Conservation (phyloP, 2,888 invertebrate genomes). For the Rosalia funebris region DNA sequence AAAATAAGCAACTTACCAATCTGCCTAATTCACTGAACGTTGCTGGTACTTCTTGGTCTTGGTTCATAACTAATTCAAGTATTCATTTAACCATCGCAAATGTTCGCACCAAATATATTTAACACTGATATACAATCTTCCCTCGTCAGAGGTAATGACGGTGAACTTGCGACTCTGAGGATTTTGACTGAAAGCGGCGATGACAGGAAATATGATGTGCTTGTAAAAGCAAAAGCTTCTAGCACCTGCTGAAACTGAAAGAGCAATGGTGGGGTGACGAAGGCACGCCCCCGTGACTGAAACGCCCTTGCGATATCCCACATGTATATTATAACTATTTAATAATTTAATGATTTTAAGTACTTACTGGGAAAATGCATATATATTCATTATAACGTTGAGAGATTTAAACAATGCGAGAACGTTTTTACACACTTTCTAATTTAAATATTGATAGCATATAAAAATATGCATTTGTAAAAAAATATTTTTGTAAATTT, state of each 20-base stretch:
- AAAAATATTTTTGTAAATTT: too few relatives aligned
- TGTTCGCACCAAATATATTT: conserved; percentile 34
- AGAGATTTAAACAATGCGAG: background rate
- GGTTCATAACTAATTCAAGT: conserved; percentile 55
- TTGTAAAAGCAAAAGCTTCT: conserved; percentile 52
- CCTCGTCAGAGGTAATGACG: background rate
- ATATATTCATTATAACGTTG: conserved; percentile 3
- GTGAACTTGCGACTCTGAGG: conserved; percentile 26
- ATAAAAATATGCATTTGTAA: too few relatives aligned
- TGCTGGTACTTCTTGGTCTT: conserved; percentile 62
- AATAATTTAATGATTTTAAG: conserved; percentile 25
- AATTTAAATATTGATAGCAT: too few relatives aligned
- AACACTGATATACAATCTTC: background rate
- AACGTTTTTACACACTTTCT: too few relatives aligned
- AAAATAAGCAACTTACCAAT: conserved; percentile 58
- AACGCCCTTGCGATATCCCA: conserved; percentile 55
- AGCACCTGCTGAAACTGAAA: conserved; percentile 53
- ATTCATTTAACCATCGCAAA: conserved; percentile 33
- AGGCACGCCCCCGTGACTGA: conserved; percentile 56
- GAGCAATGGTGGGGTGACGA: conserved; percentile 50
- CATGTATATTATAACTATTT: conserved; percentile 41
- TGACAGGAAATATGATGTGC: conserved; percentile 56
- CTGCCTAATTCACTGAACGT: conserved; percentile 58
- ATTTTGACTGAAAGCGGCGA: conserved; percentile 40
- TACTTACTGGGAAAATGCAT: conserved; percentile 2